Base-by-base conservation (phyloP, 2,888 invertebrate species). In the Cremastinae sp. region DNA sequence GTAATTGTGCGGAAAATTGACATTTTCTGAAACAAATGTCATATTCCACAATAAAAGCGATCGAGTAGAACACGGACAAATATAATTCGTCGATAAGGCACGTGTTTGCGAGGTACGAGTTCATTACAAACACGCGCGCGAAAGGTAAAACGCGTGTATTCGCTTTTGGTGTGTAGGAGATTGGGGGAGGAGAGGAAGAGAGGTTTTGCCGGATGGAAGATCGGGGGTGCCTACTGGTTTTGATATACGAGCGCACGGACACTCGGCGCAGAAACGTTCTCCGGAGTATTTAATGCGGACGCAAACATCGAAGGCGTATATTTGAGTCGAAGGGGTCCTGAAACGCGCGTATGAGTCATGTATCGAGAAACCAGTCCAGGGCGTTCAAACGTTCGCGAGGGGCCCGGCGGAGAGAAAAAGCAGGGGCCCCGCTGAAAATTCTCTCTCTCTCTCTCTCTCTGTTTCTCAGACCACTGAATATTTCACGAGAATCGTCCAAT, bases 171-270 rank as follows among this genome's bases (percentile, higher is more conserved):
- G 28, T 28, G 28, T 3, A 28, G 28, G 28, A 28, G 5, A 28
- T 5, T 28, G 5, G 5, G 28, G 28, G 28, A 28, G 75, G 56
- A 68, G 66, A 64, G 56, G 76, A 66, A 73, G 73, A 73, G 73
- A 78, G 75, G 66, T 68, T 75, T 56, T 47, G 77, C 70, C 78
- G 59, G 82, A 83, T 84, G 83, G 85, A 82, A 86, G 83, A 84
- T 86, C 86, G 87, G 87, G 88, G 88, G 87, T 87, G 88, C 86
- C 88, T 88, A 88, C 88, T 88, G 88, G 88, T 87, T 88, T 88
- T 88, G 88, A 88, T 88, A 88, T 88, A 88, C 87, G 88, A 88
- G 88, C 86, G 82, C 88, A 85, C 87, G 80, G 83, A 85, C 83
- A 85, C 87, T 82, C 49, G 28, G 28, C n/a, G n/a, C 28, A 28